Evolutionary conservation across 1,140 invertebrate genomes (phyloP).

Genomic region (Bursaphelenchus mucronatus): DNA sequence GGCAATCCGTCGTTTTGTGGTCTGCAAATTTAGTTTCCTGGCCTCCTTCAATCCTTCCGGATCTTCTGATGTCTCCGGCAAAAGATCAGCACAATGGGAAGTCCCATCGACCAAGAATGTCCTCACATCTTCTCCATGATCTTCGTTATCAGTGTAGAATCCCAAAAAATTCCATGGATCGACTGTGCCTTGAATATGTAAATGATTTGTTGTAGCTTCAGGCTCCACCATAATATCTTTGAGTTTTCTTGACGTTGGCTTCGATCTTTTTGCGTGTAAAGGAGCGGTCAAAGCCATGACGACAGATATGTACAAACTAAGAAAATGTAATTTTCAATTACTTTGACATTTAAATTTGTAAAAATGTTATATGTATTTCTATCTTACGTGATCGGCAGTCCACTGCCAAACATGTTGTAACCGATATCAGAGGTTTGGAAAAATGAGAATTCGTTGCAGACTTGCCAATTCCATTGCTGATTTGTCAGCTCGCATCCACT

Average conservation of each 20-base stretch:
- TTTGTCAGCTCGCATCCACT: too few species aligned
- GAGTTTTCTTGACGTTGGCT: neutral
- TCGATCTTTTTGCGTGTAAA: constrained; percentile 13
- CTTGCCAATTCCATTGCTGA: too few species aligned
- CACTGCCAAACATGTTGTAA: too few species aligned
- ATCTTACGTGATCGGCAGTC: too few species aligned
- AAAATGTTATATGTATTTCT: too few species aligned
- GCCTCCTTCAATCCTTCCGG: too few species aligned
- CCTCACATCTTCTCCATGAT: constrained; percentile 12
- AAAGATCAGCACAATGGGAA: constrained; percentile 28
- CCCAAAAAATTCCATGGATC: constrained; percentile 27
- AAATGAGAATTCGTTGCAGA: too few species aligned
- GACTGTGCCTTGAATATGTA: constrained; percentile 4
- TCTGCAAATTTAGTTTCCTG: too few species aligned
- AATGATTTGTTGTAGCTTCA: constrained; percentile 4
- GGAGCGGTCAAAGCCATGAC: neutral
- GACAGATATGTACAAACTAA: constrained; percentile 13
- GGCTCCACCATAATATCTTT: constrained; percentile 20
- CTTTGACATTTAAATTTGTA: constrained; percentile 27
- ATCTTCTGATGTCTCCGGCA: neutral
- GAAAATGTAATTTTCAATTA: constrained; percentile 15
- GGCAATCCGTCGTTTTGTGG: too few species aligned
- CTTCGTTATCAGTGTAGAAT: constrained; percentile 2
- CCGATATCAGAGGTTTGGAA: too few species aligned
- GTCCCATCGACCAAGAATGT: constrained; percentile 18